These are phyloP conservation scores for Hoplias malabaricus DNA, from an alignment of 2,113 vertebrate genomes.

Conservation along the genomic window DNA sequence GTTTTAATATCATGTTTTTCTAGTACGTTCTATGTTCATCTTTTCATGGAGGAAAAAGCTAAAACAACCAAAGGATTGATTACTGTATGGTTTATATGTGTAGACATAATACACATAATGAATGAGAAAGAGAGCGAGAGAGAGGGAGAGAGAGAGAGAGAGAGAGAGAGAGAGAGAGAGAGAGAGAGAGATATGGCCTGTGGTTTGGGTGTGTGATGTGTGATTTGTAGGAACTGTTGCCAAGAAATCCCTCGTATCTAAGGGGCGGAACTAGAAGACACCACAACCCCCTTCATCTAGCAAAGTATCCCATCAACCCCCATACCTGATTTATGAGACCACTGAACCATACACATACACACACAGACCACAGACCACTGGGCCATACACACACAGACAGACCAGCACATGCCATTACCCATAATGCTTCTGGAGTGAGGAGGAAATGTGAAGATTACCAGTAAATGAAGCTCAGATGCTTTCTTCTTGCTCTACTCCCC, in stretches of 20 bases:
- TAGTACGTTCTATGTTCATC: no score
- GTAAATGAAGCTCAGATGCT: constrained; percentile 24
- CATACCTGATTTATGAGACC: constrained; percentile 2
- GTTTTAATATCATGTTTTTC: no score
- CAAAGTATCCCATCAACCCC: not conserved
- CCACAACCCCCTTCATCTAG: not conserved
- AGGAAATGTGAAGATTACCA: constrained; percentile 27
- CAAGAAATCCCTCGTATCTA: not conserved
- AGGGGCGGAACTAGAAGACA: not conserved
- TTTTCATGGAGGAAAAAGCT: no score
- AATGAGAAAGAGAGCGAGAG: not conserved
- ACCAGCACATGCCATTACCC: constrained; percentile 13
- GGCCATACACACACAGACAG: not conserved
- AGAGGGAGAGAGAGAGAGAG: not conserved
- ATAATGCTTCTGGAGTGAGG: not conserved
- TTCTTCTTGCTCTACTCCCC: not conserved
- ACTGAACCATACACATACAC: not conserved
- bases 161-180: not conserved
- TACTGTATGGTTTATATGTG: no score
- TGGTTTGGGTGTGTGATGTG: not conserved
- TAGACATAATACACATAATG: not conserved
- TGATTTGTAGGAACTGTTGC: not conserved
- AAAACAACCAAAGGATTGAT: no score
- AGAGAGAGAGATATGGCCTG: not conserved
- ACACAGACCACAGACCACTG: not conserved